These are phyloP conservation scores for Acanthurus lineatus DNA, from an alignment of 2,797 vertebrate genomes.

Conservation along the genomic window DNA sequence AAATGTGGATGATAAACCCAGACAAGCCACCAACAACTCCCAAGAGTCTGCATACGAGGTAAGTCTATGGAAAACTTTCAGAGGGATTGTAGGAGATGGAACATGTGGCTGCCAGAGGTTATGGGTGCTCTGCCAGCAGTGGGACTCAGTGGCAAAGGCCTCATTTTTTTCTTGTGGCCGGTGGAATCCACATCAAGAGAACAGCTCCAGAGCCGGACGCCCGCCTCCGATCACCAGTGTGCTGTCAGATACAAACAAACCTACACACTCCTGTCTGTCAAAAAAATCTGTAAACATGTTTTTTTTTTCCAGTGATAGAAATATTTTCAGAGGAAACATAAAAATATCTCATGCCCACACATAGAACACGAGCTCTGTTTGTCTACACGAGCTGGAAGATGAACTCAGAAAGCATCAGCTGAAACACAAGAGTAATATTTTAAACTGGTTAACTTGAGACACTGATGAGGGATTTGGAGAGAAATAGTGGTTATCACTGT, in stretches of 20 bases:
- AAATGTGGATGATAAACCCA: conserved; percentile 27
- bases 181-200: conserved; percentile 70
- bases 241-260: conserved; percentile 70
- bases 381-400: conserved; percentile 38
- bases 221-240: conserved; percentile 41
- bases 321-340: conserved; percentile 53
- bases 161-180: conserved; percentile 54
- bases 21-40: conserved; percentile 29
- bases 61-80: conserved; percentile 54
- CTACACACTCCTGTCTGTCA: conserved; percentile 50
- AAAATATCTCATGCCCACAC: conserved; percentile 62
- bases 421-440: conserved; percentile 28
- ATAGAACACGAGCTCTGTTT: conserved; percentile 16
- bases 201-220: conserved; percentile 47
- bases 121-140: conserved; percentile 63
- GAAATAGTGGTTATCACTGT: conserved; percentile 23
- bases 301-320: conserved; percentile 23
- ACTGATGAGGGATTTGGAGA: not conserved
- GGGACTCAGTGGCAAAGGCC: conserved; percentile 46
- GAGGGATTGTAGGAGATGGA: conserved; percentile 59
- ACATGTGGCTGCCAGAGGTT: conserved; percentile 78
- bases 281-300: conserved; percentile 37
- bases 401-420: conserved; percentile 26
- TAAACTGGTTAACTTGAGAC: conserved; percentile 16
- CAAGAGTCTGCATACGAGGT: conserved; percentile 14